These are phyloP conservation scores for Brenthis daphne DNA, from an alignment of 2,888 invertebrate genomes.

Conservation along the genomic window DNA sequence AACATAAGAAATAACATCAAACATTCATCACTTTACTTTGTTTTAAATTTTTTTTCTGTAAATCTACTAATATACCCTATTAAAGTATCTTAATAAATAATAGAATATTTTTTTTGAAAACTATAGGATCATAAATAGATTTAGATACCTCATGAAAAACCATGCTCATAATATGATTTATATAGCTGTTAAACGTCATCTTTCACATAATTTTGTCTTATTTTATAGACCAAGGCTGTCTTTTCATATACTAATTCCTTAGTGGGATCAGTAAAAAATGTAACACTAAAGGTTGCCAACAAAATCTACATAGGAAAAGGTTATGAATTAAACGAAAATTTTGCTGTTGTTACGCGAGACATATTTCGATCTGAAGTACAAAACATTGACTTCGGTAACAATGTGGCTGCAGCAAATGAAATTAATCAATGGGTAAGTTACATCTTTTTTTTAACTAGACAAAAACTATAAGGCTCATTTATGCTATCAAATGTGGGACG, in stretches of 20 bases:
- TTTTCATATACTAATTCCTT: conserved; percentile 50
- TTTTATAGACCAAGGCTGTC: conserved; percentile 57
- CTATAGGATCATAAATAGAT: too few relatives aligned
- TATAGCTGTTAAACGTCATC: too few relatives aligned
- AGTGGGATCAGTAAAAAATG: conserved; percentile 62
- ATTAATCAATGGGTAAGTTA: conserved; percentile 89
- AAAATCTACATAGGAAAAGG: conserved; percentile 83
- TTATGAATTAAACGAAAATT: conserved; percentile 77
- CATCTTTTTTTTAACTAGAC: not conserved
- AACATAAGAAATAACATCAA: too few relatives aligned
- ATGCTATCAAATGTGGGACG: too few relatives aligned
- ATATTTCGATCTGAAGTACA: conserved; percentile 84
- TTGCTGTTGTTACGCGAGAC: conserved; percentile 75
- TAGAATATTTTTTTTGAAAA: too few relatives aligned
- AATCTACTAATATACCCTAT: too few relatives aligned
- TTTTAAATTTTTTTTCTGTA: too few relatives aligned
- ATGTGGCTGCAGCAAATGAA: conserved; percentile 63
- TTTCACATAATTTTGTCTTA: not conserved
- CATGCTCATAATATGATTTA: too few relatives aligned
- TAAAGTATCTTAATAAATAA: too few relatives aligned
- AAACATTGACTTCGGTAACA: conserved; percentile 82
- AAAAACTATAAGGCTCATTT: not conserved
- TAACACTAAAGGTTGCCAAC: conserved; percentile 85
- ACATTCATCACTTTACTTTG: too few relatives aligned
- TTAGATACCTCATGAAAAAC: too few relatives aligned